Percentiles rank a stretch among this genome's conserved stretches.
Conservation (phyloP, 2,113 vertebrate species). For the Alethe diademata region DNA sequence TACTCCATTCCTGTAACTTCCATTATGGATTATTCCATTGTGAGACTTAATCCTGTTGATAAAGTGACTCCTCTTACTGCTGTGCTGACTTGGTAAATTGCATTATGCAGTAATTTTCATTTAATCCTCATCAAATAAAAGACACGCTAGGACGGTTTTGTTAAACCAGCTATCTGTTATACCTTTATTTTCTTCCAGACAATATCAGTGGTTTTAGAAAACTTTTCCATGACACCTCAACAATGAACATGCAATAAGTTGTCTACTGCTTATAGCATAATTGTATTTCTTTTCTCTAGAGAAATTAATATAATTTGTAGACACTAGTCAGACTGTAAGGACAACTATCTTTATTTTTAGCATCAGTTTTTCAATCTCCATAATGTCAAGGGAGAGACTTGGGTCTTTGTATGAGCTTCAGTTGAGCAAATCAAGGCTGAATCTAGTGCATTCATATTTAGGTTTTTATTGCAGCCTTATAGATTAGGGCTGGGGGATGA, state of each 20-base stretch:
- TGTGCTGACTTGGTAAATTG: background rate
- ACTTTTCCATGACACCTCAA: background rate
- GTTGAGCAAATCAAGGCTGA: background rate
- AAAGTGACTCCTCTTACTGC: constrained; percentile 30
- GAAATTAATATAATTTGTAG: background rate
- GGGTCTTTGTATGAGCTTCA: background rate
- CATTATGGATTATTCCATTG: constrained; percentile 39
- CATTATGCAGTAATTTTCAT: constrained; percentile 48
- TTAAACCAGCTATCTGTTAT: constrained; percentile 4
- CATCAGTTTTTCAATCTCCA: background rate
- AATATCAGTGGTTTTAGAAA: background rate
- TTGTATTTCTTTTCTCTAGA: background rate
- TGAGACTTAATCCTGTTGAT: constrained; percentile 47
- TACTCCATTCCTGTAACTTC: constrained; percentile 7
- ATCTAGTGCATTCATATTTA: background rate
- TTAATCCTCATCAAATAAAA: constrained; percentile 49
- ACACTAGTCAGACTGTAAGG: background rate
- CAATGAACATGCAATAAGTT: background rate
- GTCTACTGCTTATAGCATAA: background rate
- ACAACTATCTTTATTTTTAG: background rate
- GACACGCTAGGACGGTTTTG: background rate
- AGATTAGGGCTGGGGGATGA: background rate
- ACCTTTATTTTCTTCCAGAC: background rate
- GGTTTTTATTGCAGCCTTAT: background rate
- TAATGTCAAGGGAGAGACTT: background rate